A percentile compares a stretch with the other conserved stretches of the same genome.
These are phyloP conservation scores for Pyrgilauda ruficollis DNA, from an alignment of 2,113 vertebrate species.

Conservation along the genomic window DNA sequence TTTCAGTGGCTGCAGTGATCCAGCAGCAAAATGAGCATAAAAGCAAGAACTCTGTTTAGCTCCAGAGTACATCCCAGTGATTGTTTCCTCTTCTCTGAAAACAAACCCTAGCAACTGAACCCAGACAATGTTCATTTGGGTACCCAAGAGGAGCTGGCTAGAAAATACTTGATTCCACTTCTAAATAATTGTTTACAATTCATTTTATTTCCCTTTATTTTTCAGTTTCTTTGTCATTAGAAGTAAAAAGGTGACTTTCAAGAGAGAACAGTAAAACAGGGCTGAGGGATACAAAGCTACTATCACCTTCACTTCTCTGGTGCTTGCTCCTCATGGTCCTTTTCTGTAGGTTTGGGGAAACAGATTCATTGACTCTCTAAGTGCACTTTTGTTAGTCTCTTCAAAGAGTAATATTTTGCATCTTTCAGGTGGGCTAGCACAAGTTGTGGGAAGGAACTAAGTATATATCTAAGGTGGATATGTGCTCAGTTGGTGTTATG, in stretches of 20 bases:
- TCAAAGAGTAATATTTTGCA: background rate
- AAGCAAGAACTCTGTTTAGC: background rate
- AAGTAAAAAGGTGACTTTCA: background rate
- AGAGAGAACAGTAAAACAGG: background rate
- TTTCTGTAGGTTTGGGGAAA: background rate
- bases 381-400: background rate
- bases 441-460: background rate
- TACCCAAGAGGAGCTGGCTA: background rate
- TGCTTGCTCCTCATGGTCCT: background rate
- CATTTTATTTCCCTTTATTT: background rate
- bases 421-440: background rate
- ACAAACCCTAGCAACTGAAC: background rate
- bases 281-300: background rate
- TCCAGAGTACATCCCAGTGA: background rate
- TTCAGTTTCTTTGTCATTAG: background rate
- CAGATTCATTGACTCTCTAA: too few species aligned
- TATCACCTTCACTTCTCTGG: background rate
- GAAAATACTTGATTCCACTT: background rate
- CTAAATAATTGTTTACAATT: background rate
- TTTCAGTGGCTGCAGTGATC: background rate
- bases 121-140: background rate
- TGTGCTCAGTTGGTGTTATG: accelerated
- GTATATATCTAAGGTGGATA: background rate
- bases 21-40: background rate
- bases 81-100: background rate